These are phyloP conservation scores for Podocnemis expansa DNA, from an alignment of 2,113 vertebrate species.

Conservation along the genomic window DNA sequence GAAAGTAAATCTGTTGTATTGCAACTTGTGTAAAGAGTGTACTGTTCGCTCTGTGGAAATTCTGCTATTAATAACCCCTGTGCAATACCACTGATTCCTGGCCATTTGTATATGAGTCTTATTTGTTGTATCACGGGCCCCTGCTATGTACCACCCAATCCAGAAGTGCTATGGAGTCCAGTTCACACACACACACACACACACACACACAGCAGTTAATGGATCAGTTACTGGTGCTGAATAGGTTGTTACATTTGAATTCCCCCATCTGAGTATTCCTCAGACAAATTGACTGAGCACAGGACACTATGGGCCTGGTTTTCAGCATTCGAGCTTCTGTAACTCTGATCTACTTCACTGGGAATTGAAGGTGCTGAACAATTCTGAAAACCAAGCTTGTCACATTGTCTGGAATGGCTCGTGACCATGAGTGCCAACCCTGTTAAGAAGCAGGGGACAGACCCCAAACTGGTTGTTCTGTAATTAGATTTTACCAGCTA, in stretches of 20 bases:
- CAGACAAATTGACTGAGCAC: constrained; percentile 26
- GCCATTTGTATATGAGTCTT: not conserved
- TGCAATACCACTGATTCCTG: not conserved
- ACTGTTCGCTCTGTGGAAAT: not conserved
- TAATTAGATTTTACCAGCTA: too few species aligned
- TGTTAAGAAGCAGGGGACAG: too few species aligned
- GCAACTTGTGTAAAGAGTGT: not conserved
- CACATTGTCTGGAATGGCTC: not conserved
- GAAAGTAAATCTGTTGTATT: not conserved
- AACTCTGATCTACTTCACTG: not conserved
- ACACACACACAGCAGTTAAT: not conserved
- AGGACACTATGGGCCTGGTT: not conserved
- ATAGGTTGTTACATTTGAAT: constrained; percentile 5
- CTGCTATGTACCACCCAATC: not conserved
- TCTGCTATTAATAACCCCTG: not conserved
- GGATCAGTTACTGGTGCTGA: not conserved
- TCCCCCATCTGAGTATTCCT: constrained; percentile 2
- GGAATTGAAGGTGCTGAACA: not conserved
- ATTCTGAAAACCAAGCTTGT: not conserved
- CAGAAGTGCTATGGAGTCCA: not conserved
- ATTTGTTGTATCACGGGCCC: not conserved
- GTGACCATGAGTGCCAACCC: not conserved
- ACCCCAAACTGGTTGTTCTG: too few species aligned
- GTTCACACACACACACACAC: not conserved
- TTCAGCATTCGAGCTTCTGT: not conserved